Percentiles rank a stretch among this genome's conserved stretches.
Evolutionary conservation across 2,797 vertebrate genomes (phyloP).

Genomic region (Sus cebifrons): DNA sequence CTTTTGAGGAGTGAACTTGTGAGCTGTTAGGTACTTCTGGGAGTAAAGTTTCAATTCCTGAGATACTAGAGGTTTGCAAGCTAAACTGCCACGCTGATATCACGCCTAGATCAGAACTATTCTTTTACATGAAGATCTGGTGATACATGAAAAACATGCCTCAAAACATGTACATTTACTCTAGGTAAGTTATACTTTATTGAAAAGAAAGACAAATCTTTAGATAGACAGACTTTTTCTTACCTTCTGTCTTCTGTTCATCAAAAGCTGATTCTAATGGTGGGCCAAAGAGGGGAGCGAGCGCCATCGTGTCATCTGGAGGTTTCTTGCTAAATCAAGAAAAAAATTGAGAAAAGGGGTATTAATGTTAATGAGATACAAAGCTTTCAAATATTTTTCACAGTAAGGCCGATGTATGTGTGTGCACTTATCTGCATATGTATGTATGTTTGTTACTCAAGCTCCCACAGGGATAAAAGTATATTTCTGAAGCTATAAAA

Average conservation of each 20-base stretch:
- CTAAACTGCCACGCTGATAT: not conserved
- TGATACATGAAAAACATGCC: not conserved
- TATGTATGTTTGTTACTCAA: not conserved
- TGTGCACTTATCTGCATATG: not conserved
- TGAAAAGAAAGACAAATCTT: constrained; percentile 22
- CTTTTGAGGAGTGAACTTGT: constrained; percentile 33
- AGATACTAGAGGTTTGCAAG: not conserved
- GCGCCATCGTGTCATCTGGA: constrained; percentile 90
- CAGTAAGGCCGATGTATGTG: not conserved
- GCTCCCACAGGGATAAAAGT: not conserved
- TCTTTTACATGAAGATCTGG: not conserved
- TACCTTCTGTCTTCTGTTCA: constrained; percentile 96
- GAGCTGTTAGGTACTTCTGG: not conserved
- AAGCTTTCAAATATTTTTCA: not conserved
- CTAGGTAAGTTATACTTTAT: not conserved
- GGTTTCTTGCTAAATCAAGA: constrained; percentile 91
- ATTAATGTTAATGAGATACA: not conserved
- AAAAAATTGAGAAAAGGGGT: constrained; percentile 61
- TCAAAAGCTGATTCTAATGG: constrained; percentile 95
- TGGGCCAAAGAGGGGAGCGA: constrained; percentile 94
- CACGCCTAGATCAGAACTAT: not conserved
- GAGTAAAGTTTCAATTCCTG: constrained; percentile 46
- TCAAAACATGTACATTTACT: not conserved
- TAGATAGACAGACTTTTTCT: not conserved
- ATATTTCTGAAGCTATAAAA: not conserved